A percentile compares a stretch with the other conserved stretches of the same genome.
These are phyloP conservation scores for Scaptomyza polygonia DNA, from an alignment of 2,888 invertebrate genomes.

Conservation along the genomic window DNA sequence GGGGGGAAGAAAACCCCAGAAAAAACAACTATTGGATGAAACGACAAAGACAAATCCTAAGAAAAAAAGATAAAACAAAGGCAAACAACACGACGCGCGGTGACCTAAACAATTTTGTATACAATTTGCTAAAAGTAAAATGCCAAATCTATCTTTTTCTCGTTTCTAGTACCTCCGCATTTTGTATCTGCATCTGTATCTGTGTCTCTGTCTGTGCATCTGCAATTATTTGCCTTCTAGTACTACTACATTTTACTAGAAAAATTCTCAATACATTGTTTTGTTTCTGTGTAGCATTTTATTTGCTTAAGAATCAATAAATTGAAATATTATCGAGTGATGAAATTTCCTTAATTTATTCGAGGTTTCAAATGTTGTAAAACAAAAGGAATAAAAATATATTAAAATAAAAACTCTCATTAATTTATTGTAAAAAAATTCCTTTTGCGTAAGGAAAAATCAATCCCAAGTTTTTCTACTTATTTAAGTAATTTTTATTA, in stretches of 20 bases:
- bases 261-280: slow-evolving; percentile 33
- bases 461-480: too few species aligned
- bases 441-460: too few species aligned
- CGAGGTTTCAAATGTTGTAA: too few species aligned
- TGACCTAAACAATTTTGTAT: slow-evolving; percentile 72
- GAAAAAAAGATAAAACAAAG: slow-evolving; percentile 1
- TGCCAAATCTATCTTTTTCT: slow-evolving; percentile 59
- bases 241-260: slow-evolving; percentile 45
- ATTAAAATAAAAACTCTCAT: too few species aligned
- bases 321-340: not conserved
- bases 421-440: too few species aligned
- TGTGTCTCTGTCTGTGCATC: not conserved
- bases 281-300: slow-evolving; percentile 2
- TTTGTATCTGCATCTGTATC: slow-evolving; percentile 7
- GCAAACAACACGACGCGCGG: slow-evolving; percentile 37
- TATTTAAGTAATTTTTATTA: too few species aligned
- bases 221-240: slow-evolving; percentile 14
- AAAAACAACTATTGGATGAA: slow-evolving; percentile 32
- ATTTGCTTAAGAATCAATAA: slow-evolving; percentile 28
- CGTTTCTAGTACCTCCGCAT: slow-evolving; percentile 1
- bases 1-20: not conserved
- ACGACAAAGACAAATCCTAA: slow-evolving; percentile 20
- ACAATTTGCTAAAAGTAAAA: slow-evolving; percentile 70
- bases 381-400: too few species aligned
- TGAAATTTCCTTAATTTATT: not conserved